Conservation (phyloP, 2,888 invertebrate species). For the Platypus cylindrus region DNA sequence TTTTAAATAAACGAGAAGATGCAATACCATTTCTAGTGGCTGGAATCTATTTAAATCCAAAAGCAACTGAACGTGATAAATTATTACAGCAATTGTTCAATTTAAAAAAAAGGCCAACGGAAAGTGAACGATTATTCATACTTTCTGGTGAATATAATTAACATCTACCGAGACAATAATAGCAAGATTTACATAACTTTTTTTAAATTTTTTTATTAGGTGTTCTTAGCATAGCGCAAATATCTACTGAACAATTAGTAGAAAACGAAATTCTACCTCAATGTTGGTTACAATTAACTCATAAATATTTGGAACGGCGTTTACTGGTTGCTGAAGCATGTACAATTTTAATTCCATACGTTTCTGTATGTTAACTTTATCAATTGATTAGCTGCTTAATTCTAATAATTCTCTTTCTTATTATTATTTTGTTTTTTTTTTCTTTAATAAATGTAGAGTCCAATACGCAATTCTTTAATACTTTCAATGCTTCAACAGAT, state of each 20-base stretch:
- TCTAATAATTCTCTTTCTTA: not conserved
- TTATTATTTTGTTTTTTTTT: not conserved
- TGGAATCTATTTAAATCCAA: slow-evolving; percentile 46
- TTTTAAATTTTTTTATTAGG: slow-evolving; percentile 25
- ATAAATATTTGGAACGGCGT: slow-evolving; percentile 52
- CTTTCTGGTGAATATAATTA: slow-evolving; percentile 39
- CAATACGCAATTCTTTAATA: slow-evolving; percentile 52
- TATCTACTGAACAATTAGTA: slow-evolving; percentile 39
- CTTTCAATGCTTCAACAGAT: slow-evolving; percentile 61
- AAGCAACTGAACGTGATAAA: slow-evolving; percentile 45
- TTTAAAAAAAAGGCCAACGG: slow-evolving; percentile 56
- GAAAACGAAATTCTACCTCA: slow-evolving; percentile 55
- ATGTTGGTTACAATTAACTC: slow-evolving; percentile 60
- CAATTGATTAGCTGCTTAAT: not conserved
- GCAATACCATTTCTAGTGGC: slow-evolving; percentile 51
- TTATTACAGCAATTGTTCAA: slow-evolving; percentile 55
- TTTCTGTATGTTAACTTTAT: slow-evolving; percentile 41
- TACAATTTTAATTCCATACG: slow-evolving; percentile 49
- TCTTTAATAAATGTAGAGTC: slow-evolving; percentile 29
- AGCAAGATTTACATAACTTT: too few relatives aligned
- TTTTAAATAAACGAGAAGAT: slow-evolving; percentile 56
- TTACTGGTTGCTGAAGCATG: slow-evolving; percentile 57
- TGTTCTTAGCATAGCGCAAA: slow-evolving; percentile 36
- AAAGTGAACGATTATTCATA: slow-evolving; percentile 48
- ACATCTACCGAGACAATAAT: too few relatives aligned